A percentile compares a stretch with the other conserved stretches of the same genome.
Conservation (phyloP, 2,113 vertebrate genomes). For the Amphiprion ocellaris region DNA sequence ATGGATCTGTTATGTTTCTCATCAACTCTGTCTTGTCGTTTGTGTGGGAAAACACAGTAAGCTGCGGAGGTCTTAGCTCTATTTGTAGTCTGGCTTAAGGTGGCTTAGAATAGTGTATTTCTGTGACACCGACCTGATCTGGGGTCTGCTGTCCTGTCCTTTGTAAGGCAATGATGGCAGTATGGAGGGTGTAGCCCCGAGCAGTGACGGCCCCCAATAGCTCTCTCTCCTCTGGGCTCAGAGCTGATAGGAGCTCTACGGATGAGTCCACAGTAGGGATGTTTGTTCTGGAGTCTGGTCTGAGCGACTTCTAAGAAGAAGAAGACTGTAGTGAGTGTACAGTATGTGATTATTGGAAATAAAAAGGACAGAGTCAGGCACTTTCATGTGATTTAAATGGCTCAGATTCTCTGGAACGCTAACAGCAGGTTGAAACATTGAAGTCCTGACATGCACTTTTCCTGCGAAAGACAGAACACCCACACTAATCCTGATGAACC, state of each 20-base stretch:
- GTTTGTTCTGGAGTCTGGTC: constrained; percentile 77
- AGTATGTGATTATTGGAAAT: background rate
- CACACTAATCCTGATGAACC: constrained; percentile 69
- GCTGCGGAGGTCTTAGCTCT: constrained; percentile 60
- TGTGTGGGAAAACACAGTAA: constrained; percentile 21
- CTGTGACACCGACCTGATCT: constrained; percentile 87
- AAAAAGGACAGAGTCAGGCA: background rate
- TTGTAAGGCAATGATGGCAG: constrained; percentile 93
- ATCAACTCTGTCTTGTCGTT: background rate
- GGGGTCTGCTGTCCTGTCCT: constrained; percentile 89
- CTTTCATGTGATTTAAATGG: background rate
- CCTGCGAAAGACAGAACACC: constrained; percentile 49
- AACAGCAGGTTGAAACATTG: background rate
- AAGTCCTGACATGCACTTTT: constrained; percentile 41
- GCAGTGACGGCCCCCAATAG: constrained; percentile 88
- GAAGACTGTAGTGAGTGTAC: constrained; percentile 18
- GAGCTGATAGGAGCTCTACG: constrained; percentile 88
- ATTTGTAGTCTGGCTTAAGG: constrained; percentile 68
- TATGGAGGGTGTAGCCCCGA: constrained; percentile 88
- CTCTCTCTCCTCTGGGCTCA: constrained; percentile 92
- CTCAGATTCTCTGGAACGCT: background rate
- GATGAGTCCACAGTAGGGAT: constrained; percentile 78
- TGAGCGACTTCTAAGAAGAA: constrained; percentile 68
- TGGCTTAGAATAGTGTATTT: constrained; percentile 38
- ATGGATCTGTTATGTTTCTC: background rate